Evolutionary conservation across 2,113 vertebrate genomes (phyloP).

Genomic region (Mustela nigripes): DNA sequence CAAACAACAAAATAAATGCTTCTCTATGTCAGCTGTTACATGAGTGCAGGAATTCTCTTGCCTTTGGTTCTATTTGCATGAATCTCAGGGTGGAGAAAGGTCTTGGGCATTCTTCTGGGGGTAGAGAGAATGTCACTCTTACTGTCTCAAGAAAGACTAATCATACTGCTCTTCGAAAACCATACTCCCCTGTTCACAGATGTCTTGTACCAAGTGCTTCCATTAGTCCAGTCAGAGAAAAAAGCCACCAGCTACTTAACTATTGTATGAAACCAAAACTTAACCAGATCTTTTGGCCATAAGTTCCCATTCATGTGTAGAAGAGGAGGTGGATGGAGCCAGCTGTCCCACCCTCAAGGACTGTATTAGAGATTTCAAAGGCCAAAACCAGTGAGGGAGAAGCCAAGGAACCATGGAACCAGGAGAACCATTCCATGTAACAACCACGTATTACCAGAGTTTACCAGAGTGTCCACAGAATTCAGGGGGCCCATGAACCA

Average conservation of each 20-base stretch:
- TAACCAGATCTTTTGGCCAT: not conserved
- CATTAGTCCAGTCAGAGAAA: not conserved
- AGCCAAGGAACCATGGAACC: not conserved
- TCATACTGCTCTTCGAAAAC: not conserved
- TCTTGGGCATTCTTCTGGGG: not conserved
- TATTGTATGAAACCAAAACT: not conserved
- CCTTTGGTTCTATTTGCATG: not conserved
- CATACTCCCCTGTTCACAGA: not conserved
- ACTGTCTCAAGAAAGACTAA: not conserved
- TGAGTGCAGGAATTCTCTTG: not conserved
- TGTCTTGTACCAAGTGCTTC: not conserved
- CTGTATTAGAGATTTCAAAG: not conserved
- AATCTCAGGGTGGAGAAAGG: not conserved
- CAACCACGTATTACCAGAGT: not conserved
- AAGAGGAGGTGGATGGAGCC: not conserved
- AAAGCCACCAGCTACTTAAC: not conserved
- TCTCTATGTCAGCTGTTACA: not conserved
- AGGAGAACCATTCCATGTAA: not conserved
- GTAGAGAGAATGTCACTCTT: not conserved
- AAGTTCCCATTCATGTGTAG: not conserved
- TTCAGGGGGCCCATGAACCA: not conserved
- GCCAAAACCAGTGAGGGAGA: not conserved
- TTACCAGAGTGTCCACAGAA: not conserved
- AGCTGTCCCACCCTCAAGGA: not conserved
- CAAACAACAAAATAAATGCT: slow-evolving; percentile 1